Conservation (phyloP, 2,888 invertebrate species). For the Bombyx huttoni region DNA sequence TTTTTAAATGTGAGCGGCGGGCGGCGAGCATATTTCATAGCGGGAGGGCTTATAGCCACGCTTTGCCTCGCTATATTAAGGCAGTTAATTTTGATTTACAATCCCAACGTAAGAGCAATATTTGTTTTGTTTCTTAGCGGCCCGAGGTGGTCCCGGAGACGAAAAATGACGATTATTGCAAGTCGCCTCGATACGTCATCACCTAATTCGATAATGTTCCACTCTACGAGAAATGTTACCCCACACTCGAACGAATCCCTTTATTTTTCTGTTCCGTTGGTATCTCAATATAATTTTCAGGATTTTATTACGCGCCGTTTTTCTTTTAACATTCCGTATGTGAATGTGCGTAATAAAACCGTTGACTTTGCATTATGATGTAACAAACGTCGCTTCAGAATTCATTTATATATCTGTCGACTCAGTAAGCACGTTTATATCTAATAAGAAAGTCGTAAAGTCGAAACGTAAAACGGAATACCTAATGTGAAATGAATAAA, state of each 20-base stretch:
- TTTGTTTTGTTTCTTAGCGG: constrained; percentile 67
- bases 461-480: constrained; percentile 32
- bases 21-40: constrained; percentile 67
- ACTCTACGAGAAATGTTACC: constrained; percentile 36
- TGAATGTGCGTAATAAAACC: constrained; percentile 15
- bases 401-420: constrained; percentile 27
- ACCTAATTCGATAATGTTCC: constrained; percentile 59
- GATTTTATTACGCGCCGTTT: constrained; percentile 13
- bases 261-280: constrained; percentile 13
- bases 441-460: constrained; percentile 48
- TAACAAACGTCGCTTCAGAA: constrained; percentile 8
- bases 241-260: constrained; percentile 34
- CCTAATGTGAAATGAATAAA: constrained; percentile 43
- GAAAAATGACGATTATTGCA: constrained; percentile 46
- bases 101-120: constrained; percentile 69
- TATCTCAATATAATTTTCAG: constrained; percentile 12
- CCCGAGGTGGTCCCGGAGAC: constrained; percentile 47
- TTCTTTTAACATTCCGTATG: constrained; percentile 14
- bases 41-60: constrained; percentile 62
- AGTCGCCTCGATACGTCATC: constrained; percentile 39
- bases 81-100: constrained; percentile 74
- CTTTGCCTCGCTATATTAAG: constrained; percentile 63
- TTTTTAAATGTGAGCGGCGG: constrained; percentile 69
- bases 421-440: constrained; percentile 29
- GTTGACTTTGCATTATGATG: constrained; percentile 8